Conservation (phyloP, 2,113 vertebrate genomes). For the Thinocorus orbignyianus region DNA sequence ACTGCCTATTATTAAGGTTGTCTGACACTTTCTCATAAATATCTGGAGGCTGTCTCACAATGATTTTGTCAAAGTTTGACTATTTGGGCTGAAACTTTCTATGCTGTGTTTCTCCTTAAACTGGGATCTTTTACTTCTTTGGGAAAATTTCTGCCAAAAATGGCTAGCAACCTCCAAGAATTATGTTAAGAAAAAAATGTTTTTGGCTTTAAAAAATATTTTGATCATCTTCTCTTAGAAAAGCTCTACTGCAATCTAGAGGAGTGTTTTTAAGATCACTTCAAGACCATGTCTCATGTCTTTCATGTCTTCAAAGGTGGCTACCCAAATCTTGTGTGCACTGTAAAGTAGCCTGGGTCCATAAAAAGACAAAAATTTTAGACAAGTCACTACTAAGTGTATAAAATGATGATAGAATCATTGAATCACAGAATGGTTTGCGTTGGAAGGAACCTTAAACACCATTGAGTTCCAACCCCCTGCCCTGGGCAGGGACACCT, state of each 20-base stretch:
- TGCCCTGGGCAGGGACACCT: too few species aligned
- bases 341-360: neutral
- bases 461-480: too few species aligned
- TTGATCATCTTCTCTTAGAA: neutral
- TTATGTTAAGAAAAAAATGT: neutral
- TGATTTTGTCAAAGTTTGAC: neutral
- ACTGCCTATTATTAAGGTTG: neutral
- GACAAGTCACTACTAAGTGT: neutral
- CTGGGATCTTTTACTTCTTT: neutral
- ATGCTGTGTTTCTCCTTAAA: neutral
- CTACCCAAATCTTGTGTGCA: neutral
- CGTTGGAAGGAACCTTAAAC: too few species aligned
- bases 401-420: neutral
- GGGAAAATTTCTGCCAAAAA: neutral
- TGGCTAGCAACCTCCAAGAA: neutral
- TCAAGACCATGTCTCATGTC: too few species aligned
- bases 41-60: neutral
- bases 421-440: too few species aligned
- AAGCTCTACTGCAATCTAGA: neutral
- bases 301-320: neutral
- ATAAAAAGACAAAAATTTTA: neutral
- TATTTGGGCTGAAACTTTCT: neutral
- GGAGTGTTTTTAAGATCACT: neutral
- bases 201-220: neutral
- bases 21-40: neutral